Evolutionary conservation across 2,888 invertebrate species (phyloP).

Genomic region (Catocala sponsa): DNA sequence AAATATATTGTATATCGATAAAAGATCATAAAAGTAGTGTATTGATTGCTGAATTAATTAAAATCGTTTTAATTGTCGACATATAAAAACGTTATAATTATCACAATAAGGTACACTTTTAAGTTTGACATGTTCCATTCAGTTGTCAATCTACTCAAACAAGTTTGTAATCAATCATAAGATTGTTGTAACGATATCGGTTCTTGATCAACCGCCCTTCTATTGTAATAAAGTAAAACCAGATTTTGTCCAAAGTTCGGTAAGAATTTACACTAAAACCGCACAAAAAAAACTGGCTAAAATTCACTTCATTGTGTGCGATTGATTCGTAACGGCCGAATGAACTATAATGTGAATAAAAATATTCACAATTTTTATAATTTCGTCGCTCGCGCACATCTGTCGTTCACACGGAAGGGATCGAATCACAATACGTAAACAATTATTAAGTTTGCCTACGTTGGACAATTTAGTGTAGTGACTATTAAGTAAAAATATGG

Average conservation of each 20-base stretch:
- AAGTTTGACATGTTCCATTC: slow-evolving; percentile 55
- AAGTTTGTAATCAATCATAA: slow-evolving; percentile 87
- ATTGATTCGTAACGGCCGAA: slow-evolving; percentile 88
- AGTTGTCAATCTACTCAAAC: slow-evolving; percentile 80
- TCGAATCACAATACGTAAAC: slow-evolving; percentile 62
- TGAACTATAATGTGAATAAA: slow-evolving; percentile 82
- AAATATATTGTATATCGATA: too few species aligned
- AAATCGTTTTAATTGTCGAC: slow-evolving; percentile 48
- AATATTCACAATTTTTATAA: slow-evolving; percentile 87
- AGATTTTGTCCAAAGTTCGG: slow-evolving; percentile 78
- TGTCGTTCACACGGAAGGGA: slow-evolving; percentile 84
- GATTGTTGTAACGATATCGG: slow-evolving; percentile 81
- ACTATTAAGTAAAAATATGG: slow-evolving; percentile 25
- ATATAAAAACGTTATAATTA: slow-evolving; percentile 68
- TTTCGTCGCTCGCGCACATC: slow-evolving; percentile 80
- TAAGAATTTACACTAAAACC: slow-evolving; percentile 85
- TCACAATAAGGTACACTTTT: slow-evolving; percentile 39
- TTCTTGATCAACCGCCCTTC: slow-evolving; percentile 81
- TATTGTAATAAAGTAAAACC: slow-evolving; percentile 72
- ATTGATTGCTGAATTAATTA: slow-evolving; percentile 45
- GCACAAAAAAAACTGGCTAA: slow-evolving; percentile 81
- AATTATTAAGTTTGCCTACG: slow-evolving; percentile 51
- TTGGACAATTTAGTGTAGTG: slow-evolving; percentile 38
- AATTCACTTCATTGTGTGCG: slow-evolving; percentile 82
- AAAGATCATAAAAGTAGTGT: neutral